These are phyloP conservation scores for Steatocranus sp. DNA, from an alignment of 2,797 vertebrate species.

Conservation along the genomic window DNA sequence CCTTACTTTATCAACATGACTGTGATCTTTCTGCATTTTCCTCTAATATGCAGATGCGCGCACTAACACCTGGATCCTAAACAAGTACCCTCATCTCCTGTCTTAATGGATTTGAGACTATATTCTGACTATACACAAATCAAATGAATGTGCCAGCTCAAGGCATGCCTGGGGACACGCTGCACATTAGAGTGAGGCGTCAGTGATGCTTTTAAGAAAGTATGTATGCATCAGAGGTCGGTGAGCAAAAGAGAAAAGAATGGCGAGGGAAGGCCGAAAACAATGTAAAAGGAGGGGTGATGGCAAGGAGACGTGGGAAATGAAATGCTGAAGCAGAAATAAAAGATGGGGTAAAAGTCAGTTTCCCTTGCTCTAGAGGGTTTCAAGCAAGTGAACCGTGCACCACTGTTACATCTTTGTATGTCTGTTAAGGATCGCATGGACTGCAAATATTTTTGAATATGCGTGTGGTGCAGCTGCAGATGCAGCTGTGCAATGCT, in stretches of 20 bases:
- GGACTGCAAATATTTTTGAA: not conserved
- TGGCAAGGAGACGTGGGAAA: not conserved
- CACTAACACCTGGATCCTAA: not conserved
- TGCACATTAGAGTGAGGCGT: slow-evolving; percentile 22
- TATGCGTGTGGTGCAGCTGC: not conserved
- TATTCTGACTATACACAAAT: slow-evolving; percentile 32
- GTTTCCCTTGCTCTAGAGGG: not conserved
- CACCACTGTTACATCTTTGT: slow-evolving; percentile 4
- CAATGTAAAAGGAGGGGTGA: not conserved
- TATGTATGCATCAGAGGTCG: slow-evolving; percentile 36
- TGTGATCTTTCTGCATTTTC: not conserved
- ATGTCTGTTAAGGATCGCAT: not conserved
- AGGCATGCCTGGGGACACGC: slow-evolving; percentile 5
- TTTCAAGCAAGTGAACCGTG: not conserved
- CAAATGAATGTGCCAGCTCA: slow-evolving; percentile 21
- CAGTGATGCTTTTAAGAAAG: slow-evolving; percentile 31
- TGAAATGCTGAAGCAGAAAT: not conserved
- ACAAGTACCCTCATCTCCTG: not conserved
- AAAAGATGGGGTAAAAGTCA: not conserved
- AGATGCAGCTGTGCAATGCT: slow-evolving; percentile 15
- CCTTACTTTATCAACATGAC: not conserved
- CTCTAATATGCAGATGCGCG: not conserved
- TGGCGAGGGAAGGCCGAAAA: not conserved
- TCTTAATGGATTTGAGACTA: slow-evolving; percentile 22
- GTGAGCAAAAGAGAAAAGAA: not conserved